Evolutionary conservation across 2,888 invertebrate genomes (phyloP).

Genomic region (Drosophila pegasa): DNA sequence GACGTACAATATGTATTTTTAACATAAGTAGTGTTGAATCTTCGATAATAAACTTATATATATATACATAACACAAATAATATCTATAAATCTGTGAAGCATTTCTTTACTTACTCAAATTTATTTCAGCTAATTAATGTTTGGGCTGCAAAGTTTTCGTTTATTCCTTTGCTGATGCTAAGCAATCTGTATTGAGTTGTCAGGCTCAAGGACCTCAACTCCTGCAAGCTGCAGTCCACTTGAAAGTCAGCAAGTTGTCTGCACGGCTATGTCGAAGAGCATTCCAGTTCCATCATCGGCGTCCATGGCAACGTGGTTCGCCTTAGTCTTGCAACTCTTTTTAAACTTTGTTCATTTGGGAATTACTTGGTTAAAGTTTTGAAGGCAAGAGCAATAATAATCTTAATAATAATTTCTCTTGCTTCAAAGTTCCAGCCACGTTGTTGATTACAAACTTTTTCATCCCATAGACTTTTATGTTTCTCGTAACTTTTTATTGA

Average conservation of each 20-base stretch:
- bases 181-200: too few species aligned
- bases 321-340: background rate
- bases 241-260: background rate
- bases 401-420: background rate
- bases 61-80: conserved; percentile 61
- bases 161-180: background rate
- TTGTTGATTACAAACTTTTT: conserved; percentile 1
- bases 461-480: background rate
- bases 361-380: conserved; percentile 1
- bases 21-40: conserved; percentile 79
- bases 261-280: background rate
- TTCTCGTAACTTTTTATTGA: conserved; percentile 1
- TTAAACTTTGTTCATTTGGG: conserved; percentile 3
- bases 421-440: background rate
- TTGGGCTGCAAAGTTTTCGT: background rate
- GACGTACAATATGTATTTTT: conserved; percentile 74
- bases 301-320: background rate
- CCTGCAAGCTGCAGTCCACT: background rate
- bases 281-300: background rate
- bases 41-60: conserved; percentile 76
- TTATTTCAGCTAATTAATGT: background rate
- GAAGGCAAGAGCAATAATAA: background rate
- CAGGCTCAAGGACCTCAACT: background rate
- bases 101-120: background rate
- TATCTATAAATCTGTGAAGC: background rate